Evolutionary conservation across 2,888 invertebrate genomes (phyloP).

Genomic region (Celastrina argiolus): DNA sequence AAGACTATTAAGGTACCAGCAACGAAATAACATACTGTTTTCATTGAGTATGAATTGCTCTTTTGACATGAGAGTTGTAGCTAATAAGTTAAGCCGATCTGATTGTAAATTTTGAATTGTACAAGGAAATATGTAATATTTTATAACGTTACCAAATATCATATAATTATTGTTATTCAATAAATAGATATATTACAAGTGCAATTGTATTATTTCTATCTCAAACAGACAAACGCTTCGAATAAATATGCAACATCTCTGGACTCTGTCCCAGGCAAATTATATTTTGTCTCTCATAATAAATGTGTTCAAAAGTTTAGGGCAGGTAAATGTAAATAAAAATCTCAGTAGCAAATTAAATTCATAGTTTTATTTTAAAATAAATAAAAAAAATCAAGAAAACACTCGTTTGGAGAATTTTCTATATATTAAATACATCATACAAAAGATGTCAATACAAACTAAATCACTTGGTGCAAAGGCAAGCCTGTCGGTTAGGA

Average conservation of each 20-base stretch:
- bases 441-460: constrained; percentile 77
- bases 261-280: too few species aligned
- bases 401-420: constrained; percentile 72
- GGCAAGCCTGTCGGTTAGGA: constrained; percentile 74
- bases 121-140: constrained; percentile 9
- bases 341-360: constrained; percentile 69
- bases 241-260: too few species aligned
- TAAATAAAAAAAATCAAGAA: constrained; percentile 76
- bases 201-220: not conserved
- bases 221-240: not conserved
- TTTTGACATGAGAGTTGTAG: not conserved
- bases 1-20: not conserved
- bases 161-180: constrained; percentile 17
- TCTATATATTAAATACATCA: constrained; percentile 75
- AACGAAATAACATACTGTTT: not conserved
- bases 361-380: constrained; percentile 77
- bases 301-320: not conserved
- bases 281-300: too few species aligned
- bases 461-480: constrained; percentile 79
- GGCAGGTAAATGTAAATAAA: constrained; percentile 31
- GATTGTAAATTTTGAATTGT: not conserved
- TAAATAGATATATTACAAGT: constrained; percentile 6
- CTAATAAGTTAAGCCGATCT: not conserved
- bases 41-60: not conserved
- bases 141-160: constrained; percentile 19